Base-by-base conservation (phyloP, 2,797 vertebrate species). In the Sebastes elongatus region DNA sequence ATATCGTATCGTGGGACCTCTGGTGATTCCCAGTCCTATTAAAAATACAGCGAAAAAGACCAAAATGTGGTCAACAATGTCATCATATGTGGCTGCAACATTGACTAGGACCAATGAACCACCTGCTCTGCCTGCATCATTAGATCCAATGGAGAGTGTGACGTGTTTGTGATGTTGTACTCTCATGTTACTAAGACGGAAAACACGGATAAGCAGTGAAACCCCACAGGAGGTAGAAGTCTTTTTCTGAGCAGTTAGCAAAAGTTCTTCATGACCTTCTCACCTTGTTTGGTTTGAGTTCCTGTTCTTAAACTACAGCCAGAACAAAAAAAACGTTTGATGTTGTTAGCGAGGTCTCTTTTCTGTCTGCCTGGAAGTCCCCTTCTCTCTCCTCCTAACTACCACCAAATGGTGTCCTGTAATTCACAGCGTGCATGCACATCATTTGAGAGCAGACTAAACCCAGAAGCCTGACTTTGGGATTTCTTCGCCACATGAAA, bases 311-410 rank as follows among this genome's bases (percentile, higher is more conserved):
- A 89, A 84, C 75, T 53, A 53, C 76, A 86, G 86, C 85, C 89
- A 91, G 80, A 88, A 89, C 82, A 89, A 88, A 86, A 89, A 81
- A 81, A 84, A 16, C 8, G 73, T 92, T 93, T 91, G 91, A 93
- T 93, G 92, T 91, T 93, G 88, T 88, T 81, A 77, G 81, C 11
- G 78, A 86, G 74, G 76, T 88, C 81, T 89, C 74, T 76, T 69
- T 86, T 86, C 78, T 86, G 86, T 85, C 79, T 86, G 89, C 57
- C 79, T 94, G 94, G 94, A 95, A 95, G 87, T 94, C 91, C 93
- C 94, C 93, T 90, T 89, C 81, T 81, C 20, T 52, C 42, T 62
- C 71, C 6, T 89, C 83, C 71, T 93, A 93, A 93, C 90, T 88
- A 86, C 46, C 86, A 90, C 92, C 92, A 93, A 94, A 94, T 93